A percentile compares a stretch with the other conserved stretches of the same genome.
These are phyloP conservation scores for Salvator merianae DNA, from an alignment of 2,113 vertebrate genomes.

Conservation along the genomic window DNA sequence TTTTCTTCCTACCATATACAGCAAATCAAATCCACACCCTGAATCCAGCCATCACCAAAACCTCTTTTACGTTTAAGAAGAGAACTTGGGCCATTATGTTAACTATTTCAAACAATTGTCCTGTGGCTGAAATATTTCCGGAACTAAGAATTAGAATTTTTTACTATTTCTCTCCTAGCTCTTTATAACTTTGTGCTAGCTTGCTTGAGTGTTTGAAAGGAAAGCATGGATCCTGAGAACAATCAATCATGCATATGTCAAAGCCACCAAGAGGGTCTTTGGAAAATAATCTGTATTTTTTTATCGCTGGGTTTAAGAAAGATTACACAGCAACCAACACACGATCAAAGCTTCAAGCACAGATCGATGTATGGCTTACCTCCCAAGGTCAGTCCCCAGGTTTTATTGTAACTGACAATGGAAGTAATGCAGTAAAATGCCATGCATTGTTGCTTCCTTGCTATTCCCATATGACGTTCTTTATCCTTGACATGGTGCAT, in stretches of 20 bases:
- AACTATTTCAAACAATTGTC: not conserved
- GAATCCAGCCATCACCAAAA: not conserved
- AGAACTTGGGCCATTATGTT: not conserved
- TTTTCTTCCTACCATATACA: not conserved
- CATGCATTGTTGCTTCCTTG: conserved; percentile 9
- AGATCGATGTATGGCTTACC: conserved; percentile 52
- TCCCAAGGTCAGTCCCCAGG: conserved; percentile 53
- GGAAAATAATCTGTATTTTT: conserved; percentile 64
- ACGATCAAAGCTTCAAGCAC: conserved; percentile 33
- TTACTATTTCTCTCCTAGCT: not conserved
- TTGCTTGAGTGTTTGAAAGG: not conserved
- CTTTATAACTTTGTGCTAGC: not conserved
- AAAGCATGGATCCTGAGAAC: not conserved
- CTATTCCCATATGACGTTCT: not conserved
- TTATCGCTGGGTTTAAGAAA: conserved; percentile 58
- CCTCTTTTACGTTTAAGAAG: not conserved
- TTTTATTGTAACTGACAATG: conserved; percentile 51
- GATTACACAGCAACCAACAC: conserved; percentile 52
- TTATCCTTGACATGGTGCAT: conserved; percentile 5
- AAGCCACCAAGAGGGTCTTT: conserved; percentile 40
- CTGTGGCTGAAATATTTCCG: not conserved
- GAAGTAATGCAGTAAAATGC: not conserved
- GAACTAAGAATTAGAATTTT: not conserved
- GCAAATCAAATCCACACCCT: not conserved
- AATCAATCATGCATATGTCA: conserved; percentile 20